Evolutionary conservation across 2,113 vertebrate genomes (phyloP), one percentile per base, ranked within the genome.

Genomic region (Tupaia chinensis): DNA sequence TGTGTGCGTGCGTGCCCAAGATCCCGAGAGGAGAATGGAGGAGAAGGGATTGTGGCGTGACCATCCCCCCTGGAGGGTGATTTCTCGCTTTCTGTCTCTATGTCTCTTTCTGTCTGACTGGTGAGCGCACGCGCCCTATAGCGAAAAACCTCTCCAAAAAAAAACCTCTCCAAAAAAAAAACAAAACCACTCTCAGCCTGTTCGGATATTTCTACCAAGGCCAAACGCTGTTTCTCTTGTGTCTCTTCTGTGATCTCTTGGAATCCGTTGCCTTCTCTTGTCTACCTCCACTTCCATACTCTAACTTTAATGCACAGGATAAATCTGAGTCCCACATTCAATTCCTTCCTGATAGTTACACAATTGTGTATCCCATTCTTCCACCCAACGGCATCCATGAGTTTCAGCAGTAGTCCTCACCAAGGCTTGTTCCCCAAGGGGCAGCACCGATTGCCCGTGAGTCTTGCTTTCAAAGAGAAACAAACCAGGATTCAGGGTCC

Each of bases 191-290:
- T 32, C 1, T 34, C 53, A 23, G 5, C 14, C 17, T 53, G 5
- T 2, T 53, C 32, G 78, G 68, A 15, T n/a, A 97, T 93, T 95
- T 94, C 34, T 34, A 22, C 68, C 87, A 77, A 80, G 1, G 29
- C 9, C 13, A 34, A 68, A 9, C 20, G 44, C 19, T 66, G 1
- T 73, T 96, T 91, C 5, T 80, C 20, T 85, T 25, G 1, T 73
- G 95, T 91, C 5, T 80, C 16, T 88, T 25, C 58, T 82, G 15
- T 70, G 66, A 23, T 63, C 32, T 77, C 1, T 53, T 56, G 20
- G 22, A 61, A 20, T 77, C 7, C 34, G 22, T 94, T 85, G n/a
- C 12, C 23, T 74, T 25, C 8, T 79, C 27, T 74, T 25, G 10
- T 79, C 68, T 86, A 23, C 19, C 23, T 95, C 25, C 63, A 56